Evolutionary conservation across 1,140 invertebrate genomes (phyloP).

Genomic region (Asobara japonica): DNA sequence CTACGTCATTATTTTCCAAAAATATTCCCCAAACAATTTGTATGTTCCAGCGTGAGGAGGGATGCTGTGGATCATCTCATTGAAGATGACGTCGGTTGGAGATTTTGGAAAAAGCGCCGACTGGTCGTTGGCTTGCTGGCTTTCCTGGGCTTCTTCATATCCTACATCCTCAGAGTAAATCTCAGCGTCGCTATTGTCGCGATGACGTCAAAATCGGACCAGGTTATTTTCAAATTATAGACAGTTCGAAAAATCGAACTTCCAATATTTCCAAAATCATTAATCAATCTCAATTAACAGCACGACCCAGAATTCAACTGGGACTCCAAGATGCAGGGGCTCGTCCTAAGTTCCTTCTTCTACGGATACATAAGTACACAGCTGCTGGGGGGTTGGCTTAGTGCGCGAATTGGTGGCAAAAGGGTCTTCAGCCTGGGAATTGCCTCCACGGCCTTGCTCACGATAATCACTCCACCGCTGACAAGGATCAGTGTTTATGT

Average conservation of each 20-base stretch:
- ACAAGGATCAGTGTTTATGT: constrained; percentile 77
- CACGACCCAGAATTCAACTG: constrained; percentile 81
- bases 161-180: constrained; percentile 88
- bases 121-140: constrained; percentile 80
- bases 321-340: constrained; percentile 80
- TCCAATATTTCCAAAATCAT: background rate
- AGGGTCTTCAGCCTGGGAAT: constrained; percentile 83
- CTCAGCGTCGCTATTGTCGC: constrained; percentile 90
- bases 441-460: constrained; percentile 81
- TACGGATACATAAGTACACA: constrained; percentile 83
- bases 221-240: constrained; percentile 59
- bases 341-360: constrained; percentile 89
- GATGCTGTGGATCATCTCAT: constrained; percentile 55
- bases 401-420: constrained; percentile 76
- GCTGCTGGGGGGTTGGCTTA: constrained; percentile 79
- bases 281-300: constrained; percentile 20
- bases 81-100: constrained; percentile 69
- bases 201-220: constrained; percentile 77
- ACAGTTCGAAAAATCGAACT: background rate
- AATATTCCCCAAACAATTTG: no score
- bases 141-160: constrained; percentile 89
- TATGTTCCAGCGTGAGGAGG: background rate
- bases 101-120: constrained; percentile 75
- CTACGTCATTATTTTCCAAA: no score
- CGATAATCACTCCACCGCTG: constrained; percentile 82